A percentile compares a stretch with the other conserved stretches of the same genome.
phyloP scores from a whole-genome alignment of 92 coral and sea anemone species.

The Porites rus region DNA sequence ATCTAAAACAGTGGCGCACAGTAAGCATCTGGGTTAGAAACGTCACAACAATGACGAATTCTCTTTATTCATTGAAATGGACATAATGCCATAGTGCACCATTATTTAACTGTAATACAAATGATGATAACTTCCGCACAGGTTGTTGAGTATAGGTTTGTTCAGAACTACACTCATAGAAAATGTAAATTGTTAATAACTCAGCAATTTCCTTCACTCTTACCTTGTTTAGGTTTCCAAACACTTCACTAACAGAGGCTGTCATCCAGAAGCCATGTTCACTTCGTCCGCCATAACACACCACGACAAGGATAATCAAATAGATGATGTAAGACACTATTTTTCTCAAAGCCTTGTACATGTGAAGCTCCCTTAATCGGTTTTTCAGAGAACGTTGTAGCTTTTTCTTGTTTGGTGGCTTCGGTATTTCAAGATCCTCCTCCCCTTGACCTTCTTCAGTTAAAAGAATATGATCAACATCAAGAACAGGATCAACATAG shows the following conservation, averaged over 20 bases:
- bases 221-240: constrained; percentile 17
- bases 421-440: constrained; percentile 35
- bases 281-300: constrained; percentile 58
- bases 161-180: too few species aligned
- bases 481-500: not conserved
- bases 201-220: not conserved
- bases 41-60: too few species aligned
- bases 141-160: too few species aligned
- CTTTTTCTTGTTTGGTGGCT: constrained; percentile 59
- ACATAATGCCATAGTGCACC: too few species aligned
- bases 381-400: constrained; percentile 35
- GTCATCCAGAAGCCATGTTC: constrained; percentile 41
- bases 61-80: too few species aligned
- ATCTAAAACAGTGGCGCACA: not conserved
- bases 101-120: not conserved
- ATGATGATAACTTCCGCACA: not conserved
- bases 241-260: constrained; percentile 27
- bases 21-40: too few species aligned
- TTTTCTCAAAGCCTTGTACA: constrained; percentile 39
- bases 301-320: constrained; percentile 40
- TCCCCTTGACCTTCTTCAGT: not conserved
- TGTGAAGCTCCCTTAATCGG: constrained; percentile 38
- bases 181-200: not conserved
- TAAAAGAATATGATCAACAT: not conserved
- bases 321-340: constrained; percentile 52